These are phyloP conservation scores for Phrynosoma platyrhinos DNA, from an alignment of 2,113 vertebrate genomes.

Conservation along the genomic window DNA sequence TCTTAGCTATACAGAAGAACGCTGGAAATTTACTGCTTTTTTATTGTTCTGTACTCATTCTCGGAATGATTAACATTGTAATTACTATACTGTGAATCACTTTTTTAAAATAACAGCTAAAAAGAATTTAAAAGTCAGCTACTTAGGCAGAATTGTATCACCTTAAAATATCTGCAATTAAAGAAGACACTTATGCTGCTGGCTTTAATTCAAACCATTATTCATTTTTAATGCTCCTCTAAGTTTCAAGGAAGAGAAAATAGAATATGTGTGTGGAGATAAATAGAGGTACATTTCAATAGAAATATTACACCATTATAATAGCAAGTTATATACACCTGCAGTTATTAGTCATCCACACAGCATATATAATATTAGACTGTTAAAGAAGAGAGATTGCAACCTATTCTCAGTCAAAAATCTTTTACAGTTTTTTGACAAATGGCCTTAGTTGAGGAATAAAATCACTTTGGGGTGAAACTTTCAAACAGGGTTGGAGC, in stretches of 20 bases:
- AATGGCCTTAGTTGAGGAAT: neutral
- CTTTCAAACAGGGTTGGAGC: neutral
- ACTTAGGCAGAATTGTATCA: constrained; percentile 38
- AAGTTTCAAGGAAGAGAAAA: constrained; percentile 38
- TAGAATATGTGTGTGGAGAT: constrained; percentile 30
- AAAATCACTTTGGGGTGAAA: constrained; percentile 15
- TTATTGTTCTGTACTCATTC: neutral
- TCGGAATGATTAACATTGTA: neutral
- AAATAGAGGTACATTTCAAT: constrained; percentile 15
- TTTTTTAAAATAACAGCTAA: constrained; percentile 35
- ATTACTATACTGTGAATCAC: constrained; percentile 2
- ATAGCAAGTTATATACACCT: constrained; percentile 42
- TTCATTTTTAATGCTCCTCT: constrained; percentile 40
- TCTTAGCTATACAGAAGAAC: neutral
- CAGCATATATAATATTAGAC: constrained; percentile 20
- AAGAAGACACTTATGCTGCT: constrained; percentile 23
- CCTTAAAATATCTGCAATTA: constrained; percentile 36
- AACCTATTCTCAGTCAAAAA: constrained; percentile 16
- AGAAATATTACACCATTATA: constrained; percentile 44
- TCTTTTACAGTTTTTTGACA: constrained; percentile 17
- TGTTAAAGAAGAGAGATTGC: constrained; percentile 29
- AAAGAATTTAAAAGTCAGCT: constrained; percentile 20
- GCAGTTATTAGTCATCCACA: constrained; percentile 36
- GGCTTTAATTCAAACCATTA: constrained; percentile 33
- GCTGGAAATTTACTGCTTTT: constrained; percentile 4